Base-by-base conservation (phyloP, 2,113 vertebrate genomes). In the Menidia beryllina region DNA sequence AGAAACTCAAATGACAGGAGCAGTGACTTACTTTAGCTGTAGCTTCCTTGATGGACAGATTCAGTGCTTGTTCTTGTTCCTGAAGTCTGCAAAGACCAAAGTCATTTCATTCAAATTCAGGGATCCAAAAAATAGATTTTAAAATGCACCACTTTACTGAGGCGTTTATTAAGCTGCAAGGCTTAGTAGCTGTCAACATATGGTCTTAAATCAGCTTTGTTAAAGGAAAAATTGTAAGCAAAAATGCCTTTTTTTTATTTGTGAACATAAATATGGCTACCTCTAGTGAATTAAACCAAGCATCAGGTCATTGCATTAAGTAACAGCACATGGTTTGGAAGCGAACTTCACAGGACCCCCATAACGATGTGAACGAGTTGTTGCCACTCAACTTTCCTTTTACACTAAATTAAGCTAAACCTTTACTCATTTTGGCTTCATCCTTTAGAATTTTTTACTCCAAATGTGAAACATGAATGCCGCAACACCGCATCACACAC, bases 11-110 rank as follows among this genome's bases (percentile, higher is more conserved):
- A 49, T 73, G 48, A 72, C 27, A 50, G 24, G 23, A 85, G 49
- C 21, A 27, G 21, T 24, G 58, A 75, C 95, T 95, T 94, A 97
- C 96, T 93, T 97, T 96, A 25, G 92, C 83, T 26, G 95, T 93
- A 50, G 92, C 92, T 85, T 96, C 95, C 83, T 95, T 95, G 86
- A 96, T 93, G 72, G 94, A 92, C 52, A 85, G 78, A 82, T 77
- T 93, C 79, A 96, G 84, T 0, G 84, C 91, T 5, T 91, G 92
- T 60, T 95, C 94, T 78, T 93, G 94, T 66, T 95, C 94, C 80
- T 94, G 94, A 81, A 97, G 95, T 88, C 97, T 98, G 70, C 53
- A 66, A 84, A 82, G 85, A 84, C 15, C 36, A 52, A 26, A 53
- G 12, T 26, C 14, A 43, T 12, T 41, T 57, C 15, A 30, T n/a